These are phyloP conservation scores for Rhinogobius similis DNA, from an alignment of 2,113 vertebrate species.

Conservation along the genomic window DNA sequence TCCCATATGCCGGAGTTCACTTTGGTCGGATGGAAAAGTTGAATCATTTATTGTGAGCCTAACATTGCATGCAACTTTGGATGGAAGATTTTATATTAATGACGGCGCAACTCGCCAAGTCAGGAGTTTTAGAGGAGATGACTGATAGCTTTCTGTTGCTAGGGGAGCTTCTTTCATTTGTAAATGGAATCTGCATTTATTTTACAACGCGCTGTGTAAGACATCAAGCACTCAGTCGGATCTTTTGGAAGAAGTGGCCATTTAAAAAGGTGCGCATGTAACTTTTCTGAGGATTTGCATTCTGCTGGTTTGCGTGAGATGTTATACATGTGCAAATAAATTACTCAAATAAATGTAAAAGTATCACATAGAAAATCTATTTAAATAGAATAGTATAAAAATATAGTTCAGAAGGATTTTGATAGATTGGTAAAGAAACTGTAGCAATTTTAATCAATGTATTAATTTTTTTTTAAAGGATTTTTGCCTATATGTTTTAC, in stretches of 20 bases:
- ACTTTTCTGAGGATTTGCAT: no score
- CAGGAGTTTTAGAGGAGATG: neutral
- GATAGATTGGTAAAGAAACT: no score
- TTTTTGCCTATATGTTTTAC: no score
- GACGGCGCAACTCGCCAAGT: neutral
- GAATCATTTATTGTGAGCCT: neutral
- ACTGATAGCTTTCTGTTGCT: neutral
- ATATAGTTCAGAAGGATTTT: no score
- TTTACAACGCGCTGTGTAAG: neutral
- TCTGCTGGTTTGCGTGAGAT: no score
- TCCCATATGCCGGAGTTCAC: constrained; percentile 4
- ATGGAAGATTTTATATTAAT: constrained; percentile 4
- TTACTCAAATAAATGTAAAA: no score
- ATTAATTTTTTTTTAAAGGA: no score
- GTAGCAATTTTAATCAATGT: no score
- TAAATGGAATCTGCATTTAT: neutral
- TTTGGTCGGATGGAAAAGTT: neutral
- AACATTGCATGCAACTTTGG: neutral
- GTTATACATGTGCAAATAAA: no score
- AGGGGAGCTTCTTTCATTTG: constrained; percentile 1
- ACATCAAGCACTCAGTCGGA: neutral
- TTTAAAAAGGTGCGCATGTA: no score
- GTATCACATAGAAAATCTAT: no score
- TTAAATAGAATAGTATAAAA: no score
- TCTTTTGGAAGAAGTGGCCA: neutral